Base-by-base conservation (phyloP, 2,888 invertebrate species). In the Phorcus lineatus region DNA sequence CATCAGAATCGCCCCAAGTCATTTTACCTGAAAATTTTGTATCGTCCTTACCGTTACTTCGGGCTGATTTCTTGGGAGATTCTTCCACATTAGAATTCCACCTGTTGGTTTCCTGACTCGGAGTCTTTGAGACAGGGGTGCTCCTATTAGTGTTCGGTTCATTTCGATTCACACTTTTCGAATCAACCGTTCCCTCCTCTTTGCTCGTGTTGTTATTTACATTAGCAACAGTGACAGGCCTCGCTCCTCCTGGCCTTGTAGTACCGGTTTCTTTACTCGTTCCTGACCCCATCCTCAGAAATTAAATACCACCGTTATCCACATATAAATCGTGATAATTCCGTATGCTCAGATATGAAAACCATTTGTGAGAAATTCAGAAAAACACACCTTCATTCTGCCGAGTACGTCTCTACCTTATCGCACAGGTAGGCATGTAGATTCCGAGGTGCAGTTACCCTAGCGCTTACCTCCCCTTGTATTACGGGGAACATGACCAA, bases 221-320 rank as follows among this genome's bases (percentile, higher is more conserved):
- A 81, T 82, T 84, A 84, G 84, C 82, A 84, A 84, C 84, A 77
- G 77, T 53, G 13, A 52, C 74, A 17, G 74, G 24, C n/a, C 53
- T 52, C 7, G 75, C 77, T 40, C 54, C 28, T 24, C 19, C 6
- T 19, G 31, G 13, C 52, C 31, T 24, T 57, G 53, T 22, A 40
- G 78, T 52, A 66, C 74, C 19, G 16, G 62, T 31, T 40, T 78
- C 77, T 77, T 83, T 84, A 67, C 82, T 84, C 0, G 84, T 78
- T 24, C 83, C 83, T 55, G 82, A 83, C 13, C 83, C 84, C 82
- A 83, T 84, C 9, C 31, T 79, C 13, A 11, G 16, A 52, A 13
- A 36, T 24, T 4, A 24, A 24, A 3, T 28, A 47, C n/a, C 62
- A 62, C 28, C 24, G 28, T 24, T 7, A 62, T 62, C 22, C 62